Evolutionary conservation across 2,113 vertebrate species (phyloP).

Genomic region (Malurus alboscapulatus): DNA sequence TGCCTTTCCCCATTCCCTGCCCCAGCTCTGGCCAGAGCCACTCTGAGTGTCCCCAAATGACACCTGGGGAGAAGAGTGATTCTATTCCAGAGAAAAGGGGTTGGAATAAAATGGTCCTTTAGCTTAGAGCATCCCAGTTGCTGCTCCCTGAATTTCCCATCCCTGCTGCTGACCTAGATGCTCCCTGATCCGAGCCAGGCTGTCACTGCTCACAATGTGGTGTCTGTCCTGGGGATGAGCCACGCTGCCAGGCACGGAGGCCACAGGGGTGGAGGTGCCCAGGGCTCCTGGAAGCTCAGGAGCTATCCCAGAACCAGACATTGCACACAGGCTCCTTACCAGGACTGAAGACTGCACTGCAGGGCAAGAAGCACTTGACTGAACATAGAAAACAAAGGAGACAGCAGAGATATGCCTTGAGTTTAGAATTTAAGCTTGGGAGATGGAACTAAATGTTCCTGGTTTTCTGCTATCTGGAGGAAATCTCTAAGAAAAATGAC

Average conservation of each 20-base stretch:
- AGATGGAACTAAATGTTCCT: background rate
- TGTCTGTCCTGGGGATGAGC: background rate
- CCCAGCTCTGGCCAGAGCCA: background rate
- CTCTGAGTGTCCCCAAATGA: background rate
- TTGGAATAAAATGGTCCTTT: background rate
- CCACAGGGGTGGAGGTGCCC: background rate
- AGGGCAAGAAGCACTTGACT: background rate
- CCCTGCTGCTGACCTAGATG: slow-evolving; percentile 48
- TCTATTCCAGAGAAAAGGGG: background rate
- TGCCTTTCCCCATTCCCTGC: background rate
- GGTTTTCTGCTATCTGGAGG: background rate
- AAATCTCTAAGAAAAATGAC: background rate
- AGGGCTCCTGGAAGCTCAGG: background rate
- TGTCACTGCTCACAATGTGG: background rate
- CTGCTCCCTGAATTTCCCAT: background rate
- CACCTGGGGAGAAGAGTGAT: background rate
- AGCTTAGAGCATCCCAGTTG: background rate
- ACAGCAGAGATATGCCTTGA: background rate
- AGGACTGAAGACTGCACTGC: background rate
- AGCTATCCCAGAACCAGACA: background rate
- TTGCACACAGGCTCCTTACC: background rate
- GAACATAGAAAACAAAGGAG: background rate
- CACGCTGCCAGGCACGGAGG: background rate
- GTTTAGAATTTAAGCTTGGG: background rate
- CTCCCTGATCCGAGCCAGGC: slow-evolving; percentile 35